phyloP scores from a whole-genome alignment of 2,888 invertebrate genomes.

The Anagyrus pseudococci region DNA sequence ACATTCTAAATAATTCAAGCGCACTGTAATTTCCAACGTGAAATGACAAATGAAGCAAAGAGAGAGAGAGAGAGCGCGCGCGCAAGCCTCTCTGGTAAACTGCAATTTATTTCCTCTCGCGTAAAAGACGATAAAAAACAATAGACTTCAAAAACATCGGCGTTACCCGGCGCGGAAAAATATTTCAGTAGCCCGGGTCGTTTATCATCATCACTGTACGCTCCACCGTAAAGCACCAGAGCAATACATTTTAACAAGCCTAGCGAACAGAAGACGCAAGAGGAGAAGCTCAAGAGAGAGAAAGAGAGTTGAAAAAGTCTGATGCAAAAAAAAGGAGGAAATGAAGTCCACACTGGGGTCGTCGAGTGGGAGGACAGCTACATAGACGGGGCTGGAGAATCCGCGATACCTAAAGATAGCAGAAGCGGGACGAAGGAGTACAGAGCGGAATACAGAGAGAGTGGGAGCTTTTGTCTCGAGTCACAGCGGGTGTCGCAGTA shows the following conservation, averaged over 20 bases:
- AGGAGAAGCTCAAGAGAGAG: slow-evolving; percentile 6
- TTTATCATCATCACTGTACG: background rate
- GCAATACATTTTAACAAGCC: background rate
- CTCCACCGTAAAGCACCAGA: background rate
- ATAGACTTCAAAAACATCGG: too few relatives aligned
- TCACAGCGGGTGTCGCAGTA: slow-evolving; percentile 37
- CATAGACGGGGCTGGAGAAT: too few relatives aligned
- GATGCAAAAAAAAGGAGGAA: background rate
- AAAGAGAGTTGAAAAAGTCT: slow-evolving; percentile 24
- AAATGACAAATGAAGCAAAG: too few relatives aligned
- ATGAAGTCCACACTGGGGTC: slow-evolving; percentile 9
- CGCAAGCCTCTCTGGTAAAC: too few relatives aligned
- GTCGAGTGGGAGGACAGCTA: slow-evolving; percentile 22
- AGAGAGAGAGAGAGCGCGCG: too few relatives aligned
- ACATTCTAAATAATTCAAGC: too few relatives aligned
- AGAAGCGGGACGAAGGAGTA: background rate
- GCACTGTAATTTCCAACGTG: too few relatives aligned
- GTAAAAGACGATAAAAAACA: too few relatives aligned
- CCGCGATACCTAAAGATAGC: slow-evolving; percentile 32
- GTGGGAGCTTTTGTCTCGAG: slow-evolving; percentile 48
- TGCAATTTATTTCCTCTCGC: too few relatives aligned
- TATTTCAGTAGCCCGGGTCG: slow-evolving; percentile 1
- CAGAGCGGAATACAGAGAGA: too few relatives aligned
- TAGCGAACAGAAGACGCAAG: background rate
- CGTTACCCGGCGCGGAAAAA: too few relatives aligned